A percentile compares a stretch with the other conserved stretches of the same genome.
Evolutionary conservation across 2,888 invertebrate genomes (phyloP).

Genomic region (Notodonta dromedarius): DNA sequence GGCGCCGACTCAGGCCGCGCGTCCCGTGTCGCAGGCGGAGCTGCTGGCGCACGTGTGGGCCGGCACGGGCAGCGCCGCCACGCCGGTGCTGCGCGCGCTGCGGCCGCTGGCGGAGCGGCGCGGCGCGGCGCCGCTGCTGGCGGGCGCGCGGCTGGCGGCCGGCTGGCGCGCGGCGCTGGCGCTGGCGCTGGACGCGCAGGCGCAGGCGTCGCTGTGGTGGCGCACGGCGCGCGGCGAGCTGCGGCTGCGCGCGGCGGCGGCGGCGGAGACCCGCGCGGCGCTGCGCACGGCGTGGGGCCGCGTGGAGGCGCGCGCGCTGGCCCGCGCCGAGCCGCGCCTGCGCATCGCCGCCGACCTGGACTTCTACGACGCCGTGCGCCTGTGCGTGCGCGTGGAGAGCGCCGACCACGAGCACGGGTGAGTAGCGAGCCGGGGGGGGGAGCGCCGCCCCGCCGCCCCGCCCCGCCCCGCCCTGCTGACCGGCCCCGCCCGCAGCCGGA

Average conservation of each 20-base stretch:
- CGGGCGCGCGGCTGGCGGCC: conserved; percentile 29
- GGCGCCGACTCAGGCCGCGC: background rate
- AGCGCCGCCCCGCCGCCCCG: no score
- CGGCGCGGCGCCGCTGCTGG: conserved; percentile 35
- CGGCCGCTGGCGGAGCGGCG: conserved; percentile 25
- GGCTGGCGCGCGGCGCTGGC: conserved; percentile 23
- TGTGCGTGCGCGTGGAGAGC: conserved; percentile 61
- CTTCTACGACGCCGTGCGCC: conserved; percentile 62
- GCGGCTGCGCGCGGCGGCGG: conserved; percentile 20
- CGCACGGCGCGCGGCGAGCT: conserved; percentile 44
- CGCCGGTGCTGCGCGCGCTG: conserved; percentile 58
- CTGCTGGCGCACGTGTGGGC: conserved; percentile 71
- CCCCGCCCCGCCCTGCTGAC: no score
- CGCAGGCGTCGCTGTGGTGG: conserved; percentile 47
- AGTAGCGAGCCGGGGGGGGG: background rate
- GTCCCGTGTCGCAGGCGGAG: conserved; percentile 54
- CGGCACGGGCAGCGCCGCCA: conserved; percentile 61
- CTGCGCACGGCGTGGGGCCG: conserved; percentile 45
- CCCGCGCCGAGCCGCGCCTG: conserved; percentile 26
- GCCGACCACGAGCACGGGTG: conserved; percentile 28
- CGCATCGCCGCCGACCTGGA: conserved; percentile 58
- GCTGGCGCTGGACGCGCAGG: conserved; percentile 43
- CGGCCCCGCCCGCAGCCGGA: conserved; percentile 8
- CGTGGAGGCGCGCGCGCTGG: conserved; percentile 24
- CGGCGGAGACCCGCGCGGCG: conserved; percentile 29